phyloP scores from a whole-genome alignment of 2,113 vertebrate genomes.

The Naja naja region DNA sequence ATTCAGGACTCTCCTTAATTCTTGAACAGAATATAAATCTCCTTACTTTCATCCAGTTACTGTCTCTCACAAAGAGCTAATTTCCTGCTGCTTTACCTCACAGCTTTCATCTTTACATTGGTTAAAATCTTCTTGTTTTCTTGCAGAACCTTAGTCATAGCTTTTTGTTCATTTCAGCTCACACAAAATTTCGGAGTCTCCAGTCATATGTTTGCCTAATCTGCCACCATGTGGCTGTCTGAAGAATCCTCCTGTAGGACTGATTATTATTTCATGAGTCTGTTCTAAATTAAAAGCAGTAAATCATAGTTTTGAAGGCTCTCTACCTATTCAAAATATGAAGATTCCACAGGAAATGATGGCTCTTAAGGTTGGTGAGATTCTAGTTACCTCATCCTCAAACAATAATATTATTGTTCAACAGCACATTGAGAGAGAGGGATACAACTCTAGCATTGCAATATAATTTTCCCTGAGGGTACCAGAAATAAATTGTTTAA shows the following conservation, averaged over 20 bases:
- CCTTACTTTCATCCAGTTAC: too few species aligned
- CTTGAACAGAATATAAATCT: not conserved
- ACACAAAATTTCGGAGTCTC: not conserved
- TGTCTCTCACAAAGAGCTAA: conserved; percentile 72
- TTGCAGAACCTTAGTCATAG: not conserved
- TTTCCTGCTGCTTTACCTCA: conserved; percentile 48
- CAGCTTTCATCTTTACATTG: not conserved
- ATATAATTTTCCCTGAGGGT: not conserved
- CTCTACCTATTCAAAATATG: not conserved
- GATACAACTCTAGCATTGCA: not conserved
- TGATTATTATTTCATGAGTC: conserved; percentile 39
- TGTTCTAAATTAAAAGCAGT: not conserved
- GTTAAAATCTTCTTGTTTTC: not conserved
- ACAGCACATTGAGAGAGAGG: not conserved
- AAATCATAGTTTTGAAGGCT: not conserved
- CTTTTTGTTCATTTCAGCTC: not conserved
- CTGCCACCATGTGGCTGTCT: not conserved
- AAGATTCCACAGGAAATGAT: not conserved
- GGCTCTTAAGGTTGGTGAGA: not conserved
- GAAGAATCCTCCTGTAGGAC: not conserved
- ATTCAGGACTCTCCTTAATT: not conserved
- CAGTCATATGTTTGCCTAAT: not conserved
- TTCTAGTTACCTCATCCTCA: not conserved
- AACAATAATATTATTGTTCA: not conserved
- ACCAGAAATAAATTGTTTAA: not conserved